These are phyloP conservation scores for Pimephales promelas DNA, from an alignment of 2,113 vertebrate genomes.

Conservation along the genomic window DNA sequence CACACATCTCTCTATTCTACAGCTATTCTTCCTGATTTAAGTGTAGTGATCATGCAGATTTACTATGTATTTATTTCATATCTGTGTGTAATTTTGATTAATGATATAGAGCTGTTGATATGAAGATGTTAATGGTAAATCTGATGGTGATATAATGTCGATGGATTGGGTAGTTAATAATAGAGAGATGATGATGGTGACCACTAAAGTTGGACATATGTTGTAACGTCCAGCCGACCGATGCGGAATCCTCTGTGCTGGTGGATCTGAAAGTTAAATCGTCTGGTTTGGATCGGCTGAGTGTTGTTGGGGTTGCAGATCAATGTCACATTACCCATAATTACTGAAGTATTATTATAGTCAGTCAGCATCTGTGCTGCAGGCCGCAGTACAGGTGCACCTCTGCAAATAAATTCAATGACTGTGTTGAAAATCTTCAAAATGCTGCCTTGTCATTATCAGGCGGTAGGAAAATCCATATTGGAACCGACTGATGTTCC, in stretches of 20 bases:
- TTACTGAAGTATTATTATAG: not conserved
- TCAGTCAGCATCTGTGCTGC: not conserved
- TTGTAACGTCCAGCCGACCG: not conserved
- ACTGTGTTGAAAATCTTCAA: not conserved
- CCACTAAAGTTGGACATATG: conserved; percentile 5
- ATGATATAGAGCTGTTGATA: not conserved
- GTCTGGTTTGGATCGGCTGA: not conserved
- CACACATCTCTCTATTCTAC: too few relatives aligned
- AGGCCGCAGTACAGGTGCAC: not conserved
- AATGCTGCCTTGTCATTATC: not conserved
- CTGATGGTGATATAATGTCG: not conserved
- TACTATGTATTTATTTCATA: not conserved
- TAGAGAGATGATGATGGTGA: not conserved
- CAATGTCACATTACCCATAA: conserved; percentile 10
- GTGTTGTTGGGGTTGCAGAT: not conserved
- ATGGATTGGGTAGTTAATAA: conserved; percentile 3
- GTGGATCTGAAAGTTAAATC: not conserved
- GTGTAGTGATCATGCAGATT: not conserved
- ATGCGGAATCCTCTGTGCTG: not conserved
- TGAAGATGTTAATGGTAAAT: not conserved
- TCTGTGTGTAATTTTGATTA: not conserved
- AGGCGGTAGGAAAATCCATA: not conserved
- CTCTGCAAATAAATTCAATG: not conserved
- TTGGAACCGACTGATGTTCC: not conserved
- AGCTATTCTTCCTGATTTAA: not conserved